Percentiles rank a stretch among this genome's conserved stretches.
phyloP scores from a whole-genome alignment of 2,888 invertebrate genomes.

The Drosophila anomelani region DNA sequence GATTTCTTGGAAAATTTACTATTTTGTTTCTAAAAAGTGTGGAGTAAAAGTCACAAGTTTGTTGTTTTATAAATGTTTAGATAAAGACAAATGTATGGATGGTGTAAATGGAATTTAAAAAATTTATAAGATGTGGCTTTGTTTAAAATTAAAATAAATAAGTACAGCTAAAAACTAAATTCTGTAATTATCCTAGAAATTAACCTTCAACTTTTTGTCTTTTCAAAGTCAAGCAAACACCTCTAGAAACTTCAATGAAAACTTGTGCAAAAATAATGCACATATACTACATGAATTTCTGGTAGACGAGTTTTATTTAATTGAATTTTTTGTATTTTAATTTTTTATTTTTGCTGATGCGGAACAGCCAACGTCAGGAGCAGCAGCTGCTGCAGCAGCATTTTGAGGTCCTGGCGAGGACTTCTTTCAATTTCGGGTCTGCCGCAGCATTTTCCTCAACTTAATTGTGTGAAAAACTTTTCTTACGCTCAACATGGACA shows the following conservation, averaged over 20 bases:
- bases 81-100: too few relatives aligned
- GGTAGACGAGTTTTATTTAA: slow-evolving; percentile 56
- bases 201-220: not conserved
- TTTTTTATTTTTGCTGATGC: slow-evolving; percentile 2
- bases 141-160: not conserved
- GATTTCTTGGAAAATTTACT: not conserved
- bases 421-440: slow-evolving; percentile 39
- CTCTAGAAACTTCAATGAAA: slow-evolving; percentile 28
- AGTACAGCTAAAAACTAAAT: not conserved
- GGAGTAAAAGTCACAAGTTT: too few relatives aligned
- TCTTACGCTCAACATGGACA: slow-evolving; percentile 29
- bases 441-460: slow-evolving; percentile 45
- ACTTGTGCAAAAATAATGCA: slow-evolving; percentile 38
- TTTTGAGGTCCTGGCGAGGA: slow-evolving; percentile 13
- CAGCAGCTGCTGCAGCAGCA: slow-evolving; percentile 16
- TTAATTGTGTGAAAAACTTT: slow-evolving; percentile 52
- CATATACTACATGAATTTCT: slow-evolving; percentile 24
- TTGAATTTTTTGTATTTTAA: not conserved
- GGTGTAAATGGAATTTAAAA: too few relatives aligned
- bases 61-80: not conserved
- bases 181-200: not conserved
- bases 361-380: slow-evolving; percentile 24
- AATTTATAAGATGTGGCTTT: not conserved
- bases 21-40: not conserved
- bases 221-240: not conserved